Evolutionary conservation across 2,888 invertebrate species (phyloP).

Genomic region (Phortica okadai): DNA sequence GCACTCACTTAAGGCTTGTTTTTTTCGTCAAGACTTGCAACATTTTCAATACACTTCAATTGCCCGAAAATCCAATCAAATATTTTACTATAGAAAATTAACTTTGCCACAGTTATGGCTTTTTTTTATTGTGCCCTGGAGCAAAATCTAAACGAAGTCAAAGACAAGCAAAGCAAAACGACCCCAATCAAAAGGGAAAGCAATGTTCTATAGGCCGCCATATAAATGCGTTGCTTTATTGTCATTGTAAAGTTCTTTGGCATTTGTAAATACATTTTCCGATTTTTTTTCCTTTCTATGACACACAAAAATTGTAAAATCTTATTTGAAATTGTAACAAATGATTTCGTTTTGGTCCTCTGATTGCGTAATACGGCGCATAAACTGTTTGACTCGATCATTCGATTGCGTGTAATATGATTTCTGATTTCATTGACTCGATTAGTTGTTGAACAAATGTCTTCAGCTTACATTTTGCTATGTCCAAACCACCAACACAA

Average conservation of each 20-base stretch:
- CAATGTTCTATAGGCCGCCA: not conserved
- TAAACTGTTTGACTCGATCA: constrained; percentile 55
- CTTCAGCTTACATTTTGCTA: not conserved
- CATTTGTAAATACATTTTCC: not conserved
- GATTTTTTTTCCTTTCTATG: constrained; percentile 44
- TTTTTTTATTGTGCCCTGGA: constrained; percentile 63
- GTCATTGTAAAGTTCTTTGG: constrained; percentile 1
- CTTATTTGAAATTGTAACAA: constrained; percentile 56
- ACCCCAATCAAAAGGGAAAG: constrained; percentile 20
- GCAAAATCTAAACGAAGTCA: constrained; percentile 50
- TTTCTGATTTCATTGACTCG: constrained; percentile 39
- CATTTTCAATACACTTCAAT: not conserved
- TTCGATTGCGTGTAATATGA: constrained; percentile 50
- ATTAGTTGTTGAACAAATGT: not conserved
- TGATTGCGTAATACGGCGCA: constrained; percentile 66
- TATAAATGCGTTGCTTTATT: constrained; percentile 53
- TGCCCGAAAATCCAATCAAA: constrained; percentile 24
- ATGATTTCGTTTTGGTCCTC: constrained; percentile 46
- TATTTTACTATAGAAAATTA: constrained; percentile 28
- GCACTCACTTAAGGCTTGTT: constrained; percentile 31
- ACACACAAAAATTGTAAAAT: constrained; percentile 58
- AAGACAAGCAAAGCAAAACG: not conserved
- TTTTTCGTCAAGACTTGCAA: not conserved
- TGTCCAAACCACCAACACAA: not conserved
- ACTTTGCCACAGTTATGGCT: constrained; percentile 20